Conservation (phyloP, 35 echinoderm and acorn worm genomes). For the Strongylocentrotus purpuratus region DNA sequence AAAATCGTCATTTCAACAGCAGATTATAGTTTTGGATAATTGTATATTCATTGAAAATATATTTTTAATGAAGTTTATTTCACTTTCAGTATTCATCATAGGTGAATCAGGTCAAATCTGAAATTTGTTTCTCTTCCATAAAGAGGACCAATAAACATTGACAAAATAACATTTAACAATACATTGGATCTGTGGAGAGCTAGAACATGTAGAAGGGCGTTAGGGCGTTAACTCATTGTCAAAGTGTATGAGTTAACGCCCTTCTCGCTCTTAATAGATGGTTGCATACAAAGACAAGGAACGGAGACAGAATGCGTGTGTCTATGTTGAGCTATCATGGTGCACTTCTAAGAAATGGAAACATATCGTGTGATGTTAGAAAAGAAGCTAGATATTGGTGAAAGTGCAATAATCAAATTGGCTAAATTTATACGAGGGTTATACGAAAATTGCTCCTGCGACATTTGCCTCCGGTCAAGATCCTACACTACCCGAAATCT, state of each 20-base stretch:
- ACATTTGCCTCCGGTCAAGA: too few relatives aligned
- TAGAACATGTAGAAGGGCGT: not conserved
- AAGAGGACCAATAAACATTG: not conserved
- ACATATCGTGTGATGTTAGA: not conserved
- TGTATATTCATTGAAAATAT: too few relatives aligned
- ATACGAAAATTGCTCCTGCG: too few relatives aligned
- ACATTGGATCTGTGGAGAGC: not conserved
- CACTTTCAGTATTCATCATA: not conserved
- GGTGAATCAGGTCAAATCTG: not conserved
- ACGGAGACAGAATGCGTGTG: not conserved
- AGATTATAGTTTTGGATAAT: too few relatives aligned
- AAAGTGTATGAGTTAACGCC: not conserved
- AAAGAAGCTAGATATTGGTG: not conserved
- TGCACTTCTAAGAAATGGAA: not conserved
- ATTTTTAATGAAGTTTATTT: too few relatives aligned
- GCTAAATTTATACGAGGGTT: not conserved
- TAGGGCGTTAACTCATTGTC: not conserved
- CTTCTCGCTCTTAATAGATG: not conserved
- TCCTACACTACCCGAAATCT: too few relatives aligned
- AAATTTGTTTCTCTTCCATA: not conserved
- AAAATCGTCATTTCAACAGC: too few relatives aligned
- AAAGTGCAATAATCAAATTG: not conserved
- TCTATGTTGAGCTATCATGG: not conserved
- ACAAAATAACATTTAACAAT: not conserved
- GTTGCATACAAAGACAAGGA: not conserved